phyloP scores from a whole-genome alignment of 2,113 vertebrate species.

The Sinocyclocheilus grahami region DNA sequence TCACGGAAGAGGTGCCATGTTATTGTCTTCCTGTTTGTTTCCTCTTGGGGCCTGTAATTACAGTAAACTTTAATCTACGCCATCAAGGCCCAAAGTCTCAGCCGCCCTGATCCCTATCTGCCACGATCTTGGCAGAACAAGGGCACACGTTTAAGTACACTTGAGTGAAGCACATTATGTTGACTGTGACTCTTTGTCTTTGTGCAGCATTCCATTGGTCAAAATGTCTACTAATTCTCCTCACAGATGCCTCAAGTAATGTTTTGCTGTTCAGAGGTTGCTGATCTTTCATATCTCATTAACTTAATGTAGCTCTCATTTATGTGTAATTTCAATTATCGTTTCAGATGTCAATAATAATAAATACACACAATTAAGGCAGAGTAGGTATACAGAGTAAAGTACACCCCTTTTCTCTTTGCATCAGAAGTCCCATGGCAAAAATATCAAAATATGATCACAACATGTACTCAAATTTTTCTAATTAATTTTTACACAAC shows the following conservation, averaged over 20 bases:
- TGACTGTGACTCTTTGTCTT: neutral
- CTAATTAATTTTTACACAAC: no score
- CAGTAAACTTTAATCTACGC: conserved; percentile 18
- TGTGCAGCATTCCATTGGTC: neutral
- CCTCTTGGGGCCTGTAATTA: conserved; percentile 54
- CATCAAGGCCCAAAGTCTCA: conserved; percentile 29
- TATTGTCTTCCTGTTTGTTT: conserved; percentile 58
- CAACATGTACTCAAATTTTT: no score
- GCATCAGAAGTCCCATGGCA: no score
- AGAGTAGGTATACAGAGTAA: no score
- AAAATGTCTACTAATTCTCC: neutral
- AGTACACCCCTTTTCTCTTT: no score
- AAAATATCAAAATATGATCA: no score
- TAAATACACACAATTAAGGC: no score
- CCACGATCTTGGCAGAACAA: conserved; percentile 58
- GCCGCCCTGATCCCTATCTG: conserved; percentile 71
- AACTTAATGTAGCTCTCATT: neutral
- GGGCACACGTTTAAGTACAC: conserved; percentile 1
- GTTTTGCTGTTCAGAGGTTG: neutral
- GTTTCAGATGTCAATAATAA: no score
- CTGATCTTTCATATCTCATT: neutral
- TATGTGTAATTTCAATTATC: neutral
- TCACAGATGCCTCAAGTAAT: neutral
- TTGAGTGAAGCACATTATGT: neutral
- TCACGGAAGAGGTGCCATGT: conserved; percentile 51